phyloP scores from a whole-genome alignment of 2,113 vertebrate genomes.

The Macquaria ambigua region DNA sequence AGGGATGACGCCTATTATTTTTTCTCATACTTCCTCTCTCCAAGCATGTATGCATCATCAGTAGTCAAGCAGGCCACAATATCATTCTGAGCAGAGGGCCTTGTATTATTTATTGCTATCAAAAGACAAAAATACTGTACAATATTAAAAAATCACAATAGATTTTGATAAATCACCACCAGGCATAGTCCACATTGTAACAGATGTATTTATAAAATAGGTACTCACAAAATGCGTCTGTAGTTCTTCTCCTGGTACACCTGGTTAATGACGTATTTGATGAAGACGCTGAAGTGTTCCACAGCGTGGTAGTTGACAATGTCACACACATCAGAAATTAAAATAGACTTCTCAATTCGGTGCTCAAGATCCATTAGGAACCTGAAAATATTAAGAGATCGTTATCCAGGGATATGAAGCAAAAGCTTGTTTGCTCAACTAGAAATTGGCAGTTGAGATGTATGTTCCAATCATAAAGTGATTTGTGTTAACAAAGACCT shows the following conservation, averaged over 20 bases:
- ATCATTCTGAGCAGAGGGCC: background rate
- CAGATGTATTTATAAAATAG: background rate
- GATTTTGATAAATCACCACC: background rate
- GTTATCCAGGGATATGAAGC: background rate
- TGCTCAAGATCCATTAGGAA: conserved; percentile 95
- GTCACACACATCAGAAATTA: conserved; percentile 95
- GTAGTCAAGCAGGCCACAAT: background rate
- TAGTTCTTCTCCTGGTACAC: conserved; percentile 97
- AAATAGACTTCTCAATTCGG: conserved; percentile 93
- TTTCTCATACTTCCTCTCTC: background rate
- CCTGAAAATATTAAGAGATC: conserved; percentile 73
- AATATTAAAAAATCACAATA: background rate
- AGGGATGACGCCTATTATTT: conserved; percentile 4
- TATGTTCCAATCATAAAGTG: background rate
- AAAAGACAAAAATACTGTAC: background rate
- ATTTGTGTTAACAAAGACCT: background rate
- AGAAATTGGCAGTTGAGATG: background rate
- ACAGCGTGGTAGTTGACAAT: conserved; percentile 90
- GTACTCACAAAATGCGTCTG: conserved; percentile 93
- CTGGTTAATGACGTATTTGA: conserved; percentile 96
- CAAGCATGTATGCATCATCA: conserved; percentile 9
- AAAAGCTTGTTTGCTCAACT: background rate
- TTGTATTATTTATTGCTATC: background rate
- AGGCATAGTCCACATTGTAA: background rate
- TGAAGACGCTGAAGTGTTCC: conserved; percentile 91